These are phyloP conservation scores for Pyrrhosoma nymphula DNA, from an alignment of 2,888 invertebrate species.

Conservation along the genomic window DNA sequence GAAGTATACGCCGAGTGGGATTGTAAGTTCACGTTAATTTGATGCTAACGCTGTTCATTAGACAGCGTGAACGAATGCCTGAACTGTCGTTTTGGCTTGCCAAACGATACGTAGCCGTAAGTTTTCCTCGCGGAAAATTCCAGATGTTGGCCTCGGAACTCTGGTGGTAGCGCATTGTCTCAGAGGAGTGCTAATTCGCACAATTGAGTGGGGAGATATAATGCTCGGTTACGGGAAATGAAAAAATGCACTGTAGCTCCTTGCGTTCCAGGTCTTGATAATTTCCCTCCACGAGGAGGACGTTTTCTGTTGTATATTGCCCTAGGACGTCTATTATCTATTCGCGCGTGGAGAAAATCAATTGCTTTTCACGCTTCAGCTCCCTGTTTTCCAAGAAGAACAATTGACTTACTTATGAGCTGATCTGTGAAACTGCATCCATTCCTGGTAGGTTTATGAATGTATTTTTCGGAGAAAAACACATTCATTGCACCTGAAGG, in stretches of 20 bases:
- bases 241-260: not conserved
- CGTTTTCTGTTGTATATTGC: too few species aligned
- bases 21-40: not conserved
- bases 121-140: not conserved
- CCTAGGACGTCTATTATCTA: not conserved
- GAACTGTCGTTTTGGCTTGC: not conserved
- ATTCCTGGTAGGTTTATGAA: too few species aligned
- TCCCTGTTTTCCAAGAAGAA: not conserved
- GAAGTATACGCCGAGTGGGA: not conserved
- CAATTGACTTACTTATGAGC: too few species aligned
- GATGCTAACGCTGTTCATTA: not conserved
- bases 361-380: not conserved
- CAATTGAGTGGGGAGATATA: not conserved
- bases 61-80: not conserved
- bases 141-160: conserved; percentile 4
- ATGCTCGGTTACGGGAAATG: not conserved
- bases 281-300: not conserved
- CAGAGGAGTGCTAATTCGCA: not conserved
- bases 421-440: too few species aligned
- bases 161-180: not conserved
- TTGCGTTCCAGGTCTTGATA: not conserved
- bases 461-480: too few species aligned
- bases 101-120: not conserved
- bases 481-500: too few species aligned
- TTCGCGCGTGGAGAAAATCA: not conserved